Evolutionary conservation across 2,888 invertebrate genomes (phyloP).

Genomic region (Taphrorychus bicolor): DNA sequence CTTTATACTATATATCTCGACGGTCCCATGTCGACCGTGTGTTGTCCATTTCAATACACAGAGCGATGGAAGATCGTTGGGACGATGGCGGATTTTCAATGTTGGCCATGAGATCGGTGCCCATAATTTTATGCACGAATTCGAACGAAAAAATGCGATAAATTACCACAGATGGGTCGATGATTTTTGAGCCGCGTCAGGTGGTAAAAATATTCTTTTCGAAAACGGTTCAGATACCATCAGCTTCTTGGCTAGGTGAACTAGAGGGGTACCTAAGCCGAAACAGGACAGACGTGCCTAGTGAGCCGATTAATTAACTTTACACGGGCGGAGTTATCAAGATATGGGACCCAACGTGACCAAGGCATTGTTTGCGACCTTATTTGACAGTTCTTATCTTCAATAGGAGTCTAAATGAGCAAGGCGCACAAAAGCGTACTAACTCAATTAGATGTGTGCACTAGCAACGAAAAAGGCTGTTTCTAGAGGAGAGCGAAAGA

Average conservation of each 20-base stretch:
- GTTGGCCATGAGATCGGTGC: too few species aligned
- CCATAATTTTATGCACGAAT: neutral
- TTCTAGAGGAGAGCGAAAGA: neutral
- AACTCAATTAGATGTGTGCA: constrained; percentile 12
- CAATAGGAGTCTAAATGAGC: constrained; percentile 15
- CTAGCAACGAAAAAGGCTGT: neutral
- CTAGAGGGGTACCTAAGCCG: neutral
- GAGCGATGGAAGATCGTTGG: neutral
- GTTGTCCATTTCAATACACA: constrained; percentile 10
- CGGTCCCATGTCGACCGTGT: constrained; percentile 18
- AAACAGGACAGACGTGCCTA: neutral
- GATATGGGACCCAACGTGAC: constrained; percentile 25
- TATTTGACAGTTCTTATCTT: constrained; percentile 21
- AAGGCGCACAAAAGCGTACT: constrained; percentile 15
- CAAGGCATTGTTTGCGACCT: constrained; percentile 26
- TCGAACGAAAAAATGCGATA: neutral
- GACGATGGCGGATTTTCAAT: neutral
- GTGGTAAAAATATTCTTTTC: too few species aligned
- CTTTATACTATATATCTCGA: constrained; percentile 30
- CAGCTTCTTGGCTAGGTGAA: too few species aligned
- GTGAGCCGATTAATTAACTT: constrained; percentile 29
- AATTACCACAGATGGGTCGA: neutral
- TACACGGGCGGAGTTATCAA: constrained; percentile 15
- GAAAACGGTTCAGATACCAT: neutral
- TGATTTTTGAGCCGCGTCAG: too few species aligned